phyloP scores from a whole-genome alignment of 2,888 invertebrate genomes.

The Epiblema foenella region DNA sequence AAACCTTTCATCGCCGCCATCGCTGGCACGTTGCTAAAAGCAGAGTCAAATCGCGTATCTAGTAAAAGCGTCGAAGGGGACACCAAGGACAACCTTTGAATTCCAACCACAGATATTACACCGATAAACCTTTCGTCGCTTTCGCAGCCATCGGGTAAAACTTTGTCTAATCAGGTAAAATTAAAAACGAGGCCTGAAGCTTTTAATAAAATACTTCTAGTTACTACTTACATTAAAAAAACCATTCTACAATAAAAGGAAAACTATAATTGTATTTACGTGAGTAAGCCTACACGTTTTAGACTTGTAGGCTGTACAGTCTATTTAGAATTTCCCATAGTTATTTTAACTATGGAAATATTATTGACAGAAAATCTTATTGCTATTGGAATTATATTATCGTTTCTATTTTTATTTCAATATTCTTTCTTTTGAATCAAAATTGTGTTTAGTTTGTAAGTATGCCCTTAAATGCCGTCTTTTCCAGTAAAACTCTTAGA shows the following conservation, averaged over 20 bases:
- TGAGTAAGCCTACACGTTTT: background rate
- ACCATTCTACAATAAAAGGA: background rate
- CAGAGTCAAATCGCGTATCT: background rate
- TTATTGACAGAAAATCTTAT: background rate
- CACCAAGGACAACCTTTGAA: background rate
- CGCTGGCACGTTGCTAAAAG: slow-evolving; percentile 5
- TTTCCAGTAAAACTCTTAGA: slow-evolving; percentile 33
- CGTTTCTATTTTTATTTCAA: slow-evolving; percentile 27
- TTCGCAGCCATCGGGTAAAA: slow-evolving; percentile 11
- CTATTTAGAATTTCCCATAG: background rate
- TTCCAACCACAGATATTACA: background rate
- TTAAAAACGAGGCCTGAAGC: background rate
- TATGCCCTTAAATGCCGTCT: slow-evolving; percentile 21
- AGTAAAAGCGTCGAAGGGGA: slow-evolving; percentile 1
- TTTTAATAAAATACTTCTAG: background rate
- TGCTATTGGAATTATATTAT: slow-evolving; percentile 16
- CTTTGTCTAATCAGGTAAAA: slow-evolving; percentile 23
- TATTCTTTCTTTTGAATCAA: slow-evolving; percentile 34
- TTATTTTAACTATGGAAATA: background rate
- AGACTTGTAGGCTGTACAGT: background rate
- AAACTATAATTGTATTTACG: background rate
- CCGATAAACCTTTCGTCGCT: background rate
- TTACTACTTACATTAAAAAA: background rate
- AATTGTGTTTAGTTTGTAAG: slow-evolving; percentile 43
- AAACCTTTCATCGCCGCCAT: background rate